A percentile compares a stretch with the other conserved stretches of the same genome.
phyloP scores from a whole-genome alignment of 2,797 vertebrate genomes.

The Malacoctenus gilli region DNA sequence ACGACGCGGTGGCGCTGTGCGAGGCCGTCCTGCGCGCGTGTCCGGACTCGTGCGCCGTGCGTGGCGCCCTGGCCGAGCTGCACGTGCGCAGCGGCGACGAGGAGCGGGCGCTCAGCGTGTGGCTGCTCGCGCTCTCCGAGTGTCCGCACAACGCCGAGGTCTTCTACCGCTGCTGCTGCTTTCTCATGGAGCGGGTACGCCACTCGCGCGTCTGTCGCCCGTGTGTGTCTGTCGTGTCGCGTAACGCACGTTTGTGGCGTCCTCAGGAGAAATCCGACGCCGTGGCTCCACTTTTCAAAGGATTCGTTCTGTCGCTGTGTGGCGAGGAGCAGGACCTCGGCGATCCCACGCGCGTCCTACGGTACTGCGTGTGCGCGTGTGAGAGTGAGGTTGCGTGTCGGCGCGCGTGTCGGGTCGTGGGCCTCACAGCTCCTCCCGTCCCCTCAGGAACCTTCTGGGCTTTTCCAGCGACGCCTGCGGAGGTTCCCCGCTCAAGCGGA shows the following conservation, averaged over 20 bases:
- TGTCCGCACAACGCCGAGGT: constrained; percentile 86
- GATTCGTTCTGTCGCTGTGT: constrained; percentile 88
- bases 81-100: constrained; percentile 77
- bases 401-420: too few species aligned
- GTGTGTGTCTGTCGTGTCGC: too few species aligned
- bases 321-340: constrained; percentile 81
- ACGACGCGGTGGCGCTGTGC: constrained; percentile 83
- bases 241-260: too few species aligned
- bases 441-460: constrained; percentile 88
- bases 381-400: not conserved
- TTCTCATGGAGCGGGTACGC: constrained; percentile 88
- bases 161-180: constrained; percentile 89
- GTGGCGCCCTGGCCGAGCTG: constrained; percentile 84
- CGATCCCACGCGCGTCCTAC: constrained; percentile 84
- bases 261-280: constrained; percentile 81
- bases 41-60: constrained; percentile 84
- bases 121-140: constrained; percentile 85
- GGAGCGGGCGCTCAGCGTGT: constrained; percentile 80
- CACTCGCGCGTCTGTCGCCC: too few species aligned
- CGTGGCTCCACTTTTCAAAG: constrained; percentile 85
- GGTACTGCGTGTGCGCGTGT: constrained; percentile 71
- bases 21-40: constrained; percentile 80
- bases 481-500: constrained; percentile 79
- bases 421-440: not conserved
- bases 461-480: constrained; percentile 83